Conservation (phyloP, 2,797 vertebrate genomes). For the Halcyon chelicuti region DNA sequence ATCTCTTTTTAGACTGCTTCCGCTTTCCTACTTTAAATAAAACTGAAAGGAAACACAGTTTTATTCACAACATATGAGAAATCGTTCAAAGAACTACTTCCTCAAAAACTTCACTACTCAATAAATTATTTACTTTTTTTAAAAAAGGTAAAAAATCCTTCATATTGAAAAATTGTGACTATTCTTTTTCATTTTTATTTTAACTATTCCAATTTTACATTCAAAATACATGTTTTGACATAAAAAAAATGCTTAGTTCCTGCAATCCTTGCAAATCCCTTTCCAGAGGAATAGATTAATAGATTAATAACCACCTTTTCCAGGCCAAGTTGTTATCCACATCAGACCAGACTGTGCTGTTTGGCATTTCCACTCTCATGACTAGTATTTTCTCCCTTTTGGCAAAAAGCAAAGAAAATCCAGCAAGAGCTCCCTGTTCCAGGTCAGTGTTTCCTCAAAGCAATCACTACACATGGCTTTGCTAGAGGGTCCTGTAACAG, state of each 20-base stretch:
- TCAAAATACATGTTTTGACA: not conserved
- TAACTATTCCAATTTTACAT: not conserved
- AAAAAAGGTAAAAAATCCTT: not conserved
- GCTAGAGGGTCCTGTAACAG: not conserved
- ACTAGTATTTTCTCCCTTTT: not conserved
- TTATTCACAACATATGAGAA: not conserved
- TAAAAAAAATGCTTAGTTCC: not conserved
- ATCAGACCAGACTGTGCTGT: fast-evolving
- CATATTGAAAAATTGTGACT: fast-evolving
- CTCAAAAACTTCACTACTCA: not conserved
- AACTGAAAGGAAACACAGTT: not conserved
- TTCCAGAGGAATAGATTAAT: not conserved
- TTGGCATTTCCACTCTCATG: not conserved
- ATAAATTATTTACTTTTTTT: not conserved
- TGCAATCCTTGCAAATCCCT: not conserved
- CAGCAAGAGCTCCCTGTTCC: not conserved
- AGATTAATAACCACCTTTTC: not conserved
- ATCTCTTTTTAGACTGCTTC: constrained; percentile 23
- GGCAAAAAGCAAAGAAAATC: not conserved
- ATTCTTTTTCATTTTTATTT: not conserved
- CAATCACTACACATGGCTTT: not conserved
- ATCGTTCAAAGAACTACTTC: not conserved
- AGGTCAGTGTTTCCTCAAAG: not conserved
- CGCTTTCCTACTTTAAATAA: constrained; percentile 29
- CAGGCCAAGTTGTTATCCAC: not conserved